phyloP scores from a whole-genome alignment of 2,797 vertebrate genomes.

The Muscicapa comitata region DNA sequence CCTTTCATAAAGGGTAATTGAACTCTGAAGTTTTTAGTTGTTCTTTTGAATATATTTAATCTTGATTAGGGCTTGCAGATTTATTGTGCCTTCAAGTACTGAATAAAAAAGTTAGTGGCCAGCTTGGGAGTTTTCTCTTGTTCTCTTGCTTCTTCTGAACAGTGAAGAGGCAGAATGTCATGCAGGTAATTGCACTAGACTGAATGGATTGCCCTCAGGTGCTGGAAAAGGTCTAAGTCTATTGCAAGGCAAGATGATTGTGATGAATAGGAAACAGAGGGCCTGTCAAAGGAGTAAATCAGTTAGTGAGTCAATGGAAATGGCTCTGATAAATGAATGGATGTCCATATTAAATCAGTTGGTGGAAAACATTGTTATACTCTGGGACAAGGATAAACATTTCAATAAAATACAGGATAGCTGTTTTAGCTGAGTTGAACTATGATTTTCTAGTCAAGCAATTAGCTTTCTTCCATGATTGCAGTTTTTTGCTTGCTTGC shows the following conservation, averaged over 20 bases:
- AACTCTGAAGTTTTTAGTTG: neutral
- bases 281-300: slow-evolving; percentile 43
- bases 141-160: slow-evolving; percentile 25
- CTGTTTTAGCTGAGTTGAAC: neutral
- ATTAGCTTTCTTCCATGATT: neutral
- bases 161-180: slow-evolving; percentile 25
- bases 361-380: slow-evolving; percentile 20
- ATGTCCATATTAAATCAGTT: slow-evolving; percentile 35
- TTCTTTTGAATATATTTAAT: neutral
- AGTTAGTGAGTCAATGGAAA: slow-evolving; percentile 43
- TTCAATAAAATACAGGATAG: slow-evolving; percentile 41
- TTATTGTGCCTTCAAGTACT: neutral
- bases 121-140: neutral
- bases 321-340: slow-evolving; percentile 48
- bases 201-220: slow-evolving; percentile 36
- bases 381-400: slow-evolving; percentile 6
- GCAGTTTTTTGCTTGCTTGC: neutral
- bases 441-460: neutral
- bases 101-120: neutral
- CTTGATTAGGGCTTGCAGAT: neutral
- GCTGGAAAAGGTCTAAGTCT: slow-evolving; percentile 57
- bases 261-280: slow-evolving; percentile 60
- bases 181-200: slow-evolving; percentile 50
- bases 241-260: slow-evolving; percentile 44
- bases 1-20: neutral